A percentile compares a stretch with the other conserved stretches of the same genome.
These are phyloP conservation scores for Parauchenoglanis ngamensis DNA, from an alignment of 2,797 vertebrate species.

Conservation along the genomic window DNA sequence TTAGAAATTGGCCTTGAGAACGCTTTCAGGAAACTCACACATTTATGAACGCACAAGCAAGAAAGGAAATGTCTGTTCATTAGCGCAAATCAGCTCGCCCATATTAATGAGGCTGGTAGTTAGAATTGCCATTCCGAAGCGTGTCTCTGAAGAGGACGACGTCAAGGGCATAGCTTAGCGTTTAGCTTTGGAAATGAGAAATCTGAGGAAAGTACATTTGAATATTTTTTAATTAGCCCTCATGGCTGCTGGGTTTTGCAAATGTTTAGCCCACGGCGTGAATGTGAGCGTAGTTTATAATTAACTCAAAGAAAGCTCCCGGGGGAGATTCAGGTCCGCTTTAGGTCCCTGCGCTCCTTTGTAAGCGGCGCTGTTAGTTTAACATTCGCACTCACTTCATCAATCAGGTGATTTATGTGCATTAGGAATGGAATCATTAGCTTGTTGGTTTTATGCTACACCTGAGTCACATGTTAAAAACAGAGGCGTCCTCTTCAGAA, in stretches of 20 bases:
- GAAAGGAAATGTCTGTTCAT: background rate
- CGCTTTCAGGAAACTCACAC: background rate
- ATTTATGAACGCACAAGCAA: background rate
- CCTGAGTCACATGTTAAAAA: background rate
- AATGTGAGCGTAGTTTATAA: background rate
- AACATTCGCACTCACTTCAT: slow-evolving; percentile 3
- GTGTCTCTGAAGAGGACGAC: background rate
- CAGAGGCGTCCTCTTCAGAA: background rate
- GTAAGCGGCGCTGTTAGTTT: background rate
- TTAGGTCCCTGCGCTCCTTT: background rate
- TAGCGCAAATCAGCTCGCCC: background rate
- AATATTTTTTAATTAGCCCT: slow-evolving; percentile 36
- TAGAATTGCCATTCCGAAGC: background rate
- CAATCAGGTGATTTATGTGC: background rate
- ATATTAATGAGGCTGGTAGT: background rate
- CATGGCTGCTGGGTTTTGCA: background rate
- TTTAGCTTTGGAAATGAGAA: background rate
- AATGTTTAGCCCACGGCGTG: slow-evolving; percentile 5
- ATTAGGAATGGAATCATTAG: background rate
- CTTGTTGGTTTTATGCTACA: background rate
- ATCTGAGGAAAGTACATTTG: background rate
- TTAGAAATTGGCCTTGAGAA: background rate
- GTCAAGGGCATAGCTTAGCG: slow-evolving; percentile 5
- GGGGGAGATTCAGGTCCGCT: background rate
- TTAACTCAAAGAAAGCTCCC: background rate